Percentiles rank a stretch among this genome's conserved stretches.
phyloP scores from a whole-genome alignment of 37 sponge, comb jelly and placozoan genomes.

The Oopsacas minuta region DNA sequence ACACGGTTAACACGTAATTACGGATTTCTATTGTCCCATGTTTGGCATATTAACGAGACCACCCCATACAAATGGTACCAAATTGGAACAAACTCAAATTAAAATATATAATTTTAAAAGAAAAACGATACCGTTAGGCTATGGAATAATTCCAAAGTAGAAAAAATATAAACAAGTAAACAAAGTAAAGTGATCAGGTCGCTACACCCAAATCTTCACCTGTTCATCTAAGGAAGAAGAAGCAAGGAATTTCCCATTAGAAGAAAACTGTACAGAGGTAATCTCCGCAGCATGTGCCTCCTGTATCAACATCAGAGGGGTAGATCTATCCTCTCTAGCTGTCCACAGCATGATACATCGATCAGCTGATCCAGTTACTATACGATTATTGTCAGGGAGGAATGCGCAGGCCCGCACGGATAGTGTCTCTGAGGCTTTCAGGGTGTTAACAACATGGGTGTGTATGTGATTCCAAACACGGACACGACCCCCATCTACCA shows the following conservation, averaged over 20 bases:
- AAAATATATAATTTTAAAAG: too few species aligned
- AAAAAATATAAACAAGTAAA: too few species aligned
- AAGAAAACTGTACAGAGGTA: constrained; percentile 41
- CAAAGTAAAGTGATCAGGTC: background rate
- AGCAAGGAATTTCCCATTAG: constrained; percentile 38
- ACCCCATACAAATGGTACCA: too few species aligned
- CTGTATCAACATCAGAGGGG: constrained; percentile 26
- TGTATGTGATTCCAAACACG: constrained; percentile 45
- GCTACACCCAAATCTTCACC: constrained; percentile 40
- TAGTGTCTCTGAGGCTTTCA: constrained; percentile 38
- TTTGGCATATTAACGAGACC: too few species aligned
- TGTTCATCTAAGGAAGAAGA: constrained; percentile 42
- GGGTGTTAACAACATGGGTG: constrained; percentile 32
- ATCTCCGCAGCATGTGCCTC: constrained; percentile 49
- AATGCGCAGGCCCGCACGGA: constrained; percentile 47
- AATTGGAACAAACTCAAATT: too few species aligned
- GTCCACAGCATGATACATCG: constrained; percentile 50
- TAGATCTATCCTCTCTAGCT: background rate
- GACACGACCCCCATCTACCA: constrained; percentile 53
- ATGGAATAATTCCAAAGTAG: too few species aligned
- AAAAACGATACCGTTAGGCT: too few species aligned
- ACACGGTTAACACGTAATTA: too few species aligned
- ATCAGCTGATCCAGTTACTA: constrained; percentile 60
- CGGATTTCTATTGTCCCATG: too few species aligned
- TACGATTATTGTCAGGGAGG: constrained; percentile 35